Conservation (phyloP, 2,888 invertebrate species). For the Nemotelus pantherinus region DNA sequence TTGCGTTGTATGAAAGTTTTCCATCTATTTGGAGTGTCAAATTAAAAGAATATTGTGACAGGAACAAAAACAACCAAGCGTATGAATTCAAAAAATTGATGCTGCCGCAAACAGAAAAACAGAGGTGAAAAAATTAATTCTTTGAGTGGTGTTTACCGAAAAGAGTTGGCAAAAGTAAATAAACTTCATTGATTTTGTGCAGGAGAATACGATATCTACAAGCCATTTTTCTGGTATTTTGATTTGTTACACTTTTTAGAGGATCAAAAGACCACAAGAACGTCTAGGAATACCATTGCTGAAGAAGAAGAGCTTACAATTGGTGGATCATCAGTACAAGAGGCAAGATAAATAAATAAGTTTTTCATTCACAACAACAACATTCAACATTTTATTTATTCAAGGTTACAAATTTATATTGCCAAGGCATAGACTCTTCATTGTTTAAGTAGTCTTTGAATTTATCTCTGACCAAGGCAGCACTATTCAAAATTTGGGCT, state of each 20-base stretch:
- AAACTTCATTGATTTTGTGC: not conserved
- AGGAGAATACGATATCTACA: slow-evolving; percentile 20
- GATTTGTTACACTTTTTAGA: not conserved
- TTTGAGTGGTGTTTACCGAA: not conserved
- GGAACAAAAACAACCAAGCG: not conserved
- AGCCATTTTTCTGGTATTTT: slow-evolving; percentile 1
- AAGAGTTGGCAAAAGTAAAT: slow-evolving; percentile 12
- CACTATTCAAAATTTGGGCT: not conserved
- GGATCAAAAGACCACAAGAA: not conserved
- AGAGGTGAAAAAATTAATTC: slow-evolving; percentile 20
- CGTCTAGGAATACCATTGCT: not conserved
- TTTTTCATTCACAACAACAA: too few species aligned
- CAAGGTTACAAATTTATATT: not conserved
- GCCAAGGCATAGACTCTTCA: too few species aligned
- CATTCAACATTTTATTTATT: too few species aligned
- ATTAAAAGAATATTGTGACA: slow-evolving; percentile 6
- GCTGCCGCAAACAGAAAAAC: slow-evolving; percentile 5
- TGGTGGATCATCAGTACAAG: too few species aligned
- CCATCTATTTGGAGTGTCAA: slow-evolving; percentile 9
- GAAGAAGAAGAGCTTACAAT: not conserved
- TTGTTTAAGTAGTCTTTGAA: too few species aligned
- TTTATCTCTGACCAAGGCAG: too few species aligned
- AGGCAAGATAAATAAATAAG: not conserved
- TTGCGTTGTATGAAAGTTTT: slow-evolving; percentile 6
- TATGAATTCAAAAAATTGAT: not conserved